Conservation (phyloP, 1,140 invertebrate genomes). For the Scaptomyza montana region DNA sequence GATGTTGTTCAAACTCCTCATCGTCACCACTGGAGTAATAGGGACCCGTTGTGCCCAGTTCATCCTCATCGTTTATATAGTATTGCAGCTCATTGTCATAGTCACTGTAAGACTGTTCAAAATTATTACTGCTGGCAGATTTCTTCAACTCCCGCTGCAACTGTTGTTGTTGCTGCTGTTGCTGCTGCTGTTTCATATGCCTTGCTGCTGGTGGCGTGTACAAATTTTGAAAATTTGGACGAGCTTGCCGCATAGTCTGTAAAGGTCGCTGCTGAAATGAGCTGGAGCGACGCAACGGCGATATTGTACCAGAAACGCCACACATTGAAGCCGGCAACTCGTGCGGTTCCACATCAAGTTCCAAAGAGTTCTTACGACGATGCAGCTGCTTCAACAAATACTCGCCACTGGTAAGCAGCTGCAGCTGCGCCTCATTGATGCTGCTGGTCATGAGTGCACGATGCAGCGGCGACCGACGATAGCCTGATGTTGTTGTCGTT, state of each 20-base stretch:
- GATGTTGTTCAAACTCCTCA: conserved; percentile 24
- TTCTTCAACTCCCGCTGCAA: conserved; percentile 62
- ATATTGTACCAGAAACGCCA: conserved; percentile 36
- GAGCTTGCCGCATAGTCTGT: conserved; percentile 60
- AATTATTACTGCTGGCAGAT: conserved; percentile 83
- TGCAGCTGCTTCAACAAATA: conserved; percentile 80
- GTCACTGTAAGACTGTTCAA: conserved; percentile 76
- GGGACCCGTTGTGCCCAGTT: conserved; percentile 68
- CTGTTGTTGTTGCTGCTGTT: conserved; percentile 9
- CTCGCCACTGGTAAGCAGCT: conserved; percentile 77
- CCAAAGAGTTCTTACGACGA: conserved; percentile 85
- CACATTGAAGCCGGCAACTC: conserved; percentile 41
- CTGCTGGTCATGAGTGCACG: conserved; percentile 80
- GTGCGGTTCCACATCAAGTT: conserved; percentile 73
- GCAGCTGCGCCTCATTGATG: conserved; percentile 78
- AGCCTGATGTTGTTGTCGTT: conserved; percentile 39
- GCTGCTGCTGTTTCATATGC: conserved; percentile 57
- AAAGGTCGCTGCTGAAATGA: conserved; percentile 67
- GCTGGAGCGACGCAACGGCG: conserved; percentile 78
- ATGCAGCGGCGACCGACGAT: conserved; percentile 70
- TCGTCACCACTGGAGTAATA: conserved; percentile 79
- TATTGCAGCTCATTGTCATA: conserved; percentile 83
- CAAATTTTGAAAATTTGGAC: conserved; percentile 77
- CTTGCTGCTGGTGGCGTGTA: conserved; percentile 79
- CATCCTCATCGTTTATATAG: conserved; percentile 82